Conservation (phyloP, 1,140 invertebrate genomes). For the Aradophagus sp. region DNA sequence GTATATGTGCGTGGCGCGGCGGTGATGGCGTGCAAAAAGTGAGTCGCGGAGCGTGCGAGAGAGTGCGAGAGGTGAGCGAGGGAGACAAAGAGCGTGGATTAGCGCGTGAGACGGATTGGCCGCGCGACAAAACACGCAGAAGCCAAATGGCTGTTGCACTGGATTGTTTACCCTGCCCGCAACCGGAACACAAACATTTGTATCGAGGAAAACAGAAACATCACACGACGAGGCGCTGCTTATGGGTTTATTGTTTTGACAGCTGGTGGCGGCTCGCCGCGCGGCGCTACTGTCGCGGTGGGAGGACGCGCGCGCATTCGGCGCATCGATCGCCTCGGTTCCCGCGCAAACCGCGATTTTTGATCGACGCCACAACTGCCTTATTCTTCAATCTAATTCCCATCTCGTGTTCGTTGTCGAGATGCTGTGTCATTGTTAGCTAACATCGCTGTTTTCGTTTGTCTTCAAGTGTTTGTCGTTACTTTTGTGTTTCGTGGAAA, state of each 20-base stretch:
- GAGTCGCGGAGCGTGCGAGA: too few species aligned
- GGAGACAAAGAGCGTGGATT: neutral
- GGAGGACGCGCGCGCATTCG: slow-evolving; percentile 1
- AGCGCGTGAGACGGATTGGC: neutral
- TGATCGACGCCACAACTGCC: too few species aligned
- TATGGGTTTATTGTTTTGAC: slow-evolving; percentile 47
- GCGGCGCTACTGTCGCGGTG: slow-evolving; percentile 7
- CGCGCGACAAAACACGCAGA: slow-evolving; percentile 7
- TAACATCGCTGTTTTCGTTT: too few species aligned
- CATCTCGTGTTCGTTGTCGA: too few species aligned
- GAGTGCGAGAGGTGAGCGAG: too few species aligned
- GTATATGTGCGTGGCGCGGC: neutral
- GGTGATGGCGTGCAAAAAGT: neutral
- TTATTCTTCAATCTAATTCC: too few species aligned
- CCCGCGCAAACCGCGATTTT: slow-evolving; percentile 10
- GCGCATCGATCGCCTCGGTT: slow-evolving; percentile 13
- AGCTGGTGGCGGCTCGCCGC: slow-evolving; percentile 31
- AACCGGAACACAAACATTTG: slow-evolving; percentile 50
- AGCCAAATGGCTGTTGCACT: slow-evolving; percentile 18
- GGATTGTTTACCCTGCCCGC: slow-evolving; percentile 47
- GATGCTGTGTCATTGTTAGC: too few species aligned
- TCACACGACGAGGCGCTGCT: slow-evolving; percentile 34
- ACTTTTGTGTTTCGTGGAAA: too few species aligned
- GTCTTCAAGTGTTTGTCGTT: too few species aligned
- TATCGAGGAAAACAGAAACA: slow-evolving; percentile 54